Conservation (phyloP, 2,888 invertebrate species). For the Eilema sororculum region DNA sequence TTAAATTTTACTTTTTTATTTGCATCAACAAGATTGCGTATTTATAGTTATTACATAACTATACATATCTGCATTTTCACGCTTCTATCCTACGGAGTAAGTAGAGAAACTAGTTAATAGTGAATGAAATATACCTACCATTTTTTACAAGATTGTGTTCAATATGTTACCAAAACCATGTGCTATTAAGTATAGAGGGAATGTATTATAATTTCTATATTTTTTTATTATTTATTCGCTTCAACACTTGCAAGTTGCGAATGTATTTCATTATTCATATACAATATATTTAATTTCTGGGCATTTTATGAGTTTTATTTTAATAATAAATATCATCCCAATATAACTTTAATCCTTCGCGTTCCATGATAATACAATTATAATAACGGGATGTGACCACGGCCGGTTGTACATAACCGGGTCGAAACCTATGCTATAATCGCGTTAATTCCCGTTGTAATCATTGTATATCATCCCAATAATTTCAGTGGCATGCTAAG, state of each 20-base stretch:
- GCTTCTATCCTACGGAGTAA: neutral
- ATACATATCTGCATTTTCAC: neutral
- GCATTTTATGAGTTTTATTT: constrained; percentile 26
- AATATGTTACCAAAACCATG: constrained; percentile 53
- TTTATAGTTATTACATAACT: neutral
- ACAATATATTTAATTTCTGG: constrained; percentile 35
- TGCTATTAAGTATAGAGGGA: constrained; percentile 42
- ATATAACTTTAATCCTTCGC: too few relatives aligned
- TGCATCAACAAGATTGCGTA: neutral
- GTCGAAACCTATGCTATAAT: too few relatives aligned
- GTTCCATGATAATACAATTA: too few relatives aligned
- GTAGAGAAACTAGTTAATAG: neutral
- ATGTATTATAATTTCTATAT: constrained; percentile 33
- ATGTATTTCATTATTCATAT: constrained; percentile 28
- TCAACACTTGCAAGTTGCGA: constrained; percentile 14
- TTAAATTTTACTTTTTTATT: neutral
- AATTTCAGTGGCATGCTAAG: too few relatives aligned
- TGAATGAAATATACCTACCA: constrained; percentile 21
- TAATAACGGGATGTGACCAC: too few relatives aligned
- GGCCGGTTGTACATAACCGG: too few relatives aligned
- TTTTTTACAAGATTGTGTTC: constrained; percentile 48
- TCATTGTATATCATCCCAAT: too few relatives aligned
- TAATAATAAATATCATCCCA: neutral
- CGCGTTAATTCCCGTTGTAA: too few relatives aligned
- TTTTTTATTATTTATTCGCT: constrained; percentile 32